Evolutionary conservation across 2,113 vertebrate species (phyloP).

Genomic region (Loxodonta africana): DNA sequence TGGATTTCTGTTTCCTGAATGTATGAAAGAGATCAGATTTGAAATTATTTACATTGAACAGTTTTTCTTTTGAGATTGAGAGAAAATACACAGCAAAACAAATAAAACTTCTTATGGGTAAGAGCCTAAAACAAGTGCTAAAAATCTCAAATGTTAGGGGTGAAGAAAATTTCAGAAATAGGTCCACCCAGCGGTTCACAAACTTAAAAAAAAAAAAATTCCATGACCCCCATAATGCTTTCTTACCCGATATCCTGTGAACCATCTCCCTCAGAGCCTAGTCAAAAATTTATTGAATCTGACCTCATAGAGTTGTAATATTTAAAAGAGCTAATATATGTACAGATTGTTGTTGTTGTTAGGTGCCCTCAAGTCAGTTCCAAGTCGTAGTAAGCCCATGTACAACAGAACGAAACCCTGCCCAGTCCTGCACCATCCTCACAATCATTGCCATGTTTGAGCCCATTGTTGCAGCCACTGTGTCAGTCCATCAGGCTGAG

Average conservation of each 20-base stretch:
- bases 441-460: too few species aligned
- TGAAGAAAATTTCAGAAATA: constrained; percentile 38
- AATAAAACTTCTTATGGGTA: not conserved
- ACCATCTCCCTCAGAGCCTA: not conserved
- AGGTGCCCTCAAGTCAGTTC: too few species aligned
- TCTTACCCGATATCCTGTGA: not conserved
- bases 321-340: not conserved
- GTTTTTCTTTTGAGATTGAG: not conserved
- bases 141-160: not conserved
- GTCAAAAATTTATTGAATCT: not conserved
- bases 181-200: too few species aligned
- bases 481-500: too few species aligned
- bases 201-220: not conserved
- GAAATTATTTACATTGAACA: not conserved
- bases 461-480: too few species aligned
- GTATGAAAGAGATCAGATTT: not conserved
- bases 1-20: not conserved
- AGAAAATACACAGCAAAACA: constrained; percentile 22
- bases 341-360: too few species aligned
- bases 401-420: too few species aligned
- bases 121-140: not conserved
- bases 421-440: too few species aligned
- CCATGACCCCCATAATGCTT: not conserved
- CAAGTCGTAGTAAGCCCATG: too few species aligned
- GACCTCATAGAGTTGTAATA: not conserved